Base-by-base conservation (phyloP, 2,888 invertebrate species). In the Eurytoma californica region DNA sequence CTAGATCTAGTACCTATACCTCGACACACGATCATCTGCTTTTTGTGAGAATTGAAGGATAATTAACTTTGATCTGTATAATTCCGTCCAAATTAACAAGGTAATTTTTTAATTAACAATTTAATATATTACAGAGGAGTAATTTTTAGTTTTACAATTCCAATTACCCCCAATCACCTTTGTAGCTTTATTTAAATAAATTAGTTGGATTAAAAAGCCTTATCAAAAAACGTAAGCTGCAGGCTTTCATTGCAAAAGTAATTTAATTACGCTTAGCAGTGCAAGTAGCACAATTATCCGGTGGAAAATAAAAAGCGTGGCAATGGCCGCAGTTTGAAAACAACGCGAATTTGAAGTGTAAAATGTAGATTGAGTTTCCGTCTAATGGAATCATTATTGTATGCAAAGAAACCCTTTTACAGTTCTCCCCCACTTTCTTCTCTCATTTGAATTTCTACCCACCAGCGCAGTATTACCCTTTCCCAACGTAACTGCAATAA, bases 301-400 rank as follows among this genome's bases (percentile, higher is more conserved):
- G 12, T n/a, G n/a, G 28, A 68, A 67, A 61, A 75, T 53, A 39
- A 69, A 76, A 39, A n/a, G 20, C 28, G 18, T 12, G 13, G 53
- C 30, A 51, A 39, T 16, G 5, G 7, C 14, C n/a, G 28, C 39
- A 14, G 75, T 74, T 67, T 49, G 58, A 74, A 24, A 57, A 74
- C 18, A 14, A 16, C 49, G 30, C 20, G 16, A 58, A 69, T 69
- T 69, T 51, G 24, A 73, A 13, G 47, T 20, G 47, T 24, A 53
- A 55, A 76, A 68, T 69, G 68, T 20, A 75, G 60, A 67, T 68
- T 60, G 53, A 18, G 4, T 55, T 47, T 55, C 16, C 55, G 24
- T 13, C 24, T 69, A 76, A 76, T 76, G 30, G 53, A 69, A 76
- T 69, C 55, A 69, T 68, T 76, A 76, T 68, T 68, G 39, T 55